A percentile compares a stretch with the other conserved stretches of the same genome.
phyloP scores from a whole-genome alignment of 2,797 vertebrate genomes.

The Scolopax bukidnonensis region DNA sequence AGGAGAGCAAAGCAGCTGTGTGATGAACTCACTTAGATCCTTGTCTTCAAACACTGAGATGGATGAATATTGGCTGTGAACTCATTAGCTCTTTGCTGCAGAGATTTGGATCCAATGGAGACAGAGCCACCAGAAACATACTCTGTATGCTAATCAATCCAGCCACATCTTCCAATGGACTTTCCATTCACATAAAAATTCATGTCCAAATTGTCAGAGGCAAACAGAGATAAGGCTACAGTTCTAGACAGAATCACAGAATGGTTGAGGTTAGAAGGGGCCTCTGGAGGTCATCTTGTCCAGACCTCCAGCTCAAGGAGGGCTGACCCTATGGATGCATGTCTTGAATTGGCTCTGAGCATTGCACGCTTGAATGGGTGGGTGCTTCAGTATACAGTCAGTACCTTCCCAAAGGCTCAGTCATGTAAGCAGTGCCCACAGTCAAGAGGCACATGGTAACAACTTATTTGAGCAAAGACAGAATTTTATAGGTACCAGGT shows the following conservation, averaged over 20 bases:
- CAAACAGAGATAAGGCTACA: neutral
- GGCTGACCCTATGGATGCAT: neutral
- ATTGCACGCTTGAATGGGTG: neutral
- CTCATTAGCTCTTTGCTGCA: neutral
- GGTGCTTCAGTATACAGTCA: neutral
- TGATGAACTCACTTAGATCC: neutral
- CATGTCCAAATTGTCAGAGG: neutral
- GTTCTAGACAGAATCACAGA: neutral
- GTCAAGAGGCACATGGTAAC: neutral
- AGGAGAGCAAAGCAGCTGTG: neutral
- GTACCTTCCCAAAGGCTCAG: neutral
- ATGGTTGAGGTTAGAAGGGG: neutral
- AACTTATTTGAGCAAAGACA: neutral
- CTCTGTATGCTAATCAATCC: neutral
- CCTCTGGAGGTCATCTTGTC: neutral
- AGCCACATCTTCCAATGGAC: neutral
- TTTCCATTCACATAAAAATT: neutral
- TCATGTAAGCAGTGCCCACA: neutral
- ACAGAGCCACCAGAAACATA: neutral
- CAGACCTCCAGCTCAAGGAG: neutral
- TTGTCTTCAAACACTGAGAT: neutral
- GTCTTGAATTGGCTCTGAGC: neutral
- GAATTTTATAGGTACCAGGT: neutral
- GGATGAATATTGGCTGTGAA: neutral
- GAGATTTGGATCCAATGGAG: neutral